These are phyloP conservation scores for Eunapius fragilis DNA, from an alignment of 37 sponge, comb jelly and placozoan species.

Conservation along the genomic window DNA sequence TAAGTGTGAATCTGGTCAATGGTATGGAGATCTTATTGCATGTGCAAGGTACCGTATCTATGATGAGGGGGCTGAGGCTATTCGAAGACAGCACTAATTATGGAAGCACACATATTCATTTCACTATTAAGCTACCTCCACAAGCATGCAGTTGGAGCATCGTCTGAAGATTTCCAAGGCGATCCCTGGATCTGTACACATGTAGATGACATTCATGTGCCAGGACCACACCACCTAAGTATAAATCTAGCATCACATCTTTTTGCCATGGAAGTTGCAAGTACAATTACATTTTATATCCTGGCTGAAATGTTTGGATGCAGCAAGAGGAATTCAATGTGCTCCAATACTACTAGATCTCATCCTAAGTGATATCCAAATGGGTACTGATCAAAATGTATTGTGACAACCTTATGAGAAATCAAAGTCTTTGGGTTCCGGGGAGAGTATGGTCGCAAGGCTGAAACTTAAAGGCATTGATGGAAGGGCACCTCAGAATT, in stretches of 20 bases:
- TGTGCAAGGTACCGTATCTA: constrained; percentile 55
- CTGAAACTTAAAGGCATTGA: too few species aligned
- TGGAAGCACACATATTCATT: constrained; percentile 48
- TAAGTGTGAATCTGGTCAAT: constrained; percentile 57
- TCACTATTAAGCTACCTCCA: constrained; percentile 64
- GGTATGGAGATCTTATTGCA: constrained; percentile 48
- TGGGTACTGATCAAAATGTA: too few species aligned
- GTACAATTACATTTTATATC: background rate
- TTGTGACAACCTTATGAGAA: too few species aligned
- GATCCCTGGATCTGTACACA: constrained; percentile 66
- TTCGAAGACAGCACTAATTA: background rate
- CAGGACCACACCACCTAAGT: constrained; percentile 13
- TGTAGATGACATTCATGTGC: constrained; percentile 68
- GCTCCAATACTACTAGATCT: background rate
- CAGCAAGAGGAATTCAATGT: background rate
- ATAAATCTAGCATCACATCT: constrained; percentile 47
- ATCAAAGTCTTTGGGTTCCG: too few species aligned
- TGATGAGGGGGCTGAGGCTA: constrained; percentile 12
- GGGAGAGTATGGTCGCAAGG: too few species aligned
- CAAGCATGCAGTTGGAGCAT: constrained; percentile 33
- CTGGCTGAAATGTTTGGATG: background rate
- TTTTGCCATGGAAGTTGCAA: background rate
- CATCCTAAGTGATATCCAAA: background rate
- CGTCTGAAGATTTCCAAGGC: constrained; percentile 21
- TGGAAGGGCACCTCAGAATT: too few species aligned